Conservation (phyloP, 2,797 vertebrate species). For the Tangara arthus region DNA sequence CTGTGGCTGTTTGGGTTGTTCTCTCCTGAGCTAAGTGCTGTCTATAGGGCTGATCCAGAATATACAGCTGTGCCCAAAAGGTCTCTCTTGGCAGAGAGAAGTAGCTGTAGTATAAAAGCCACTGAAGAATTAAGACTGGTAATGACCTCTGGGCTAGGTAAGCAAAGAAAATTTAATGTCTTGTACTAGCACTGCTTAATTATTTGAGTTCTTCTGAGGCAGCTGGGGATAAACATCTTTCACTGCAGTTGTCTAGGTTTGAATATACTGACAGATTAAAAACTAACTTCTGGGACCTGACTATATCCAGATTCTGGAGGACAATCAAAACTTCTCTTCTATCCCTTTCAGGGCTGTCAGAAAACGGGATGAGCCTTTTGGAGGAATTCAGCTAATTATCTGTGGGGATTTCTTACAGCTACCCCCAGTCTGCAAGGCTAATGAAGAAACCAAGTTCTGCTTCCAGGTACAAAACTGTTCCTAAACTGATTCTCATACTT, state of each 20-base stretch:
- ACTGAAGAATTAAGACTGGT: background rate
- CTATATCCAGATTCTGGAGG: background rate
- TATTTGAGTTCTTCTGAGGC: background rate
- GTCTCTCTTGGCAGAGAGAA: background rate
- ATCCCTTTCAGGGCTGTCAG: constrained; percentile 79
- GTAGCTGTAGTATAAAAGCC: background rate
- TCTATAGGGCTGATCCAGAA: background rate
- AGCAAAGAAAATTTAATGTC: background rate
- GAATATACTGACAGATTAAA: background rate
- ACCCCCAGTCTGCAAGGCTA: constrained; percentile 87
- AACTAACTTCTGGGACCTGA: background rate
- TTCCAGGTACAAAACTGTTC: constrained; percentile 84
- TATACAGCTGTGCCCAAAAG: background rate
- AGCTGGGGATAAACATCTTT: background rate
- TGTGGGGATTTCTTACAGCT: constrained; percentile 97
- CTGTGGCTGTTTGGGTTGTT: background rate
- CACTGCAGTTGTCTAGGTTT: background rate
- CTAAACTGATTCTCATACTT: background rate
- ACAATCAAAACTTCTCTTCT: background rate
- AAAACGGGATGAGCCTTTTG: constrained; percentile 88
- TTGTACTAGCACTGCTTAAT: background rate
- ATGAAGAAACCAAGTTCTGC: constrained; percentile 86
- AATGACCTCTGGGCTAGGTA: background rate
- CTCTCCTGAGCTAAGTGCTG: background rate
- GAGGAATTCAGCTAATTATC: constrained; percentile 94